Conservation (phyloP, 2,113 vertebrate species). For the Labrus mixtus region DNA sequence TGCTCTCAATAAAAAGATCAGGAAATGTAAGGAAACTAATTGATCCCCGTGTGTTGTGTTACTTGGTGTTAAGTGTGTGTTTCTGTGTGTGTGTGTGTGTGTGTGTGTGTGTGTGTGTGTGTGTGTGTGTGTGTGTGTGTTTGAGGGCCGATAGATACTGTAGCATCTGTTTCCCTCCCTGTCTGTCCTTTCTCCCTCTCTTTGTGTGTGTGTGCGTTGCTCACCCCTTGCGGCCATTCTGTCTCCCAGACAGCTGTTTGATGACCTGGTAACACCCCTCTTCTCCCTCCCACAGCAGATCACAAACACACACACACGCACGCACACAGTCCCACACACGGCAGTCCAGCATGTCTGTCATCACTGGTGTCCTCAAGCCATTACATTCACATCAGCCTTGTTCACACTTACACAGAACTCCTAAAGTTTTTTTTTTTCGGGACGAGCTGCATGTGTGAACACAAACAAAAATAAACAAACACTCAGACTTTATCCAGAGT, state of each 20-base stretch:
- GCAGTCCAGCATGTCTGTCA: conserved; percentile 39
- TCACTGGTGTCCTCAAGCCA: conserved; percentile 48
- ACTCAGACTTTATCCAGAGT: too few species aligned
- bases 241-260: conserved; percentile 73
- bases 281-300: conserved; percentile 28
- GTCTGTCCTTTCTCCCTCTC: conserved; percentile 5
- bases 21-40: conserved; percentile 30
- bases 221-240: conserved; percentile 51
- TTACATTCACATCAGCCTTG: conserved; percentile 4
- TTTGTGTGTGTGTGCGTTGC: conserved; percentile 7
- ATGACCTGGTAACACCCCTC: conserved; percentile 66
- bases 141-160: background rate
- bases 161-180: conserved; percentile 39
- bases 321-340: conserved; percentile 19
- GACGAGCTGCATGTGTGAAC: too few species aligned
- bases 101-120: conserved; percentile 1
- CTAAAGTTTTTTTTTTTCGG: too few species aligned
- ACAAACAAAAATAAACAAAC: too few species aligned
- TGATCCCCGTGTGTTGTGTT: conserved; percentile 23
- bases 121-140: conserved; percentile 6
- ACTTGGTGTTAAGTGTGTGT: background rate
- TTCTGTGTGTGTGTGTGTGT: background rate
- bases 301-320: conserved; percentile 21
- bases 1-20: conserved; percentile 33
- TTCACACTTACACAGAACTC: conserved; percentile 5